Conservation (phyloP, 2,113 vertebrate species). For the Uria lomvia region DNA sequence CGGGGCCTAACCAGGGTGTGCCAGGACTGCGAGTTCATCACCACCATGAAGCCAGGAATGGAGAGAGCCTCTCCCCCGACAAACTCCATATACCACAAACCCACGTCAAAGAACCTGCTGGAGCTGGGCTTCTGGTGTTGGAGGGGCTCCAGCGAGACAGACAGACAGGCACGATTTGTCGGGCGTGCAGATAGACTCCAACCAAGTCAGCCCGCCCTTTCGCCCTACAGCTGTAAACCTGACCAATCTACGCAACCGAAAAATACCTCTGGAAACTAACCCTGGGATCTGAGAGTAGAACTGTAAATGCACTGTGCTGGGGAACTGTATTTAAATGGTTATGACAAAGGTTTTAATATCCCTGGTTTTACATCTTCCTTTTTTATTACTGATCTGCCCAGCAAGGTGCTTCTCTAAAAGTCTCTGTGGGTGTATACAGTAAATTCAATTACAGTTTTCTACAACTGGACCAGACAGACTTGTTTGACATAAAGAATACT, state of each 20-base stretch:
- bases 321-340: slow-evolving; percentile 16
- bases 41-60: neutral
- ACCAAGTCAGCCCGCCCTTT: neutral
- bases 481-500: slow-evolving; percentile 54
- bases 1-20: neutral
- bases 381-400: slow-evolving; percentile 54
- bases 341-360: slow-evolving; percentile 43
- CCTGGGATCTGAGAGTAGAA: neutral
- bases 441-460: slow-evolving; percentile 67
- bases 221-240: neutral
- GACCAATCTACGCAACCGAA: neutral
- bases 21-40: neutral
- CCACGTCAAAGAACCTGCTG: neutral
- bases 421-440: slow-evolving; percentile 50
- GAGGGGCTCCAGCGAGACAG: neutral
- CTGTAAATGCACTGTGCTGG: neutral
- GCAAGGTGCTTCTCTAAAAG: slow-evolving; percentile 20
- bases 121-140: neutral
- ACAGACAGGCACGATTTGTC: neutral
- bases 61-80: neutral
- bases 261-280: neutral
- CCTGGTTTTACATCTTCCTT: slow-evolving; percentile 38
- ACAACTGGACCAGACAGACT: slow-evolving; percentile 51
- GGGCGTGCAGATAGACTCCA: neutral
- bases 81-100: neutral